phyloP scores from a whole-genome alignment of 2,888 invertebrate species.

The Leptinotarsa tumamoca region DNA sequence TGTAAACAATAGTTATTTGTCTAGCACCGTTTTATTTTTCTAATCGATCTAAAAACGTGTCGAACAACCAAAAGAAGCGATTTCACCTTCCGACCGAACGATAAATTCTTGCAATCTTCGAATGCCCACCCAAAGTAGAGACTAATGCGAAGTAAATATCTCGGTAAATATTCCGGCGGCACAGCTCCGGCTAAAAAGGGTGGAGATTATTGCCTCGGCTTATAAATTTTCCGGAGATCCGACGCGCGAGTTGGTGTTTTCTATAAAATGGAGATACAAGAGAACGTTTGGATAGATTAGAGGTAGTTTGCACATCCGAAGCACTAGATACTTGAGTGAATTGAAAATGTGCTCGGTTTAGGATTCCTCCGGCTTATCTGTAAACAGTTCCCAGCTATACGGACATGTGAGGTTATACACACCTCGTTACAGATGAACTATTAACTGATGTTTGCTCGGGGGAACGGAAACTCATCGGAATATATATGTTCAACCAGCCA shows the following conservation, averaged over 20 bases:
- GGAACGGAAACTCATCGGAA: neutral
- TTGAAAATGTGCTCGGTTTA: slow-evolving; percentile 11
- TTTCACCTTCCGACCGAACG: slow-evolving; percentile 5
- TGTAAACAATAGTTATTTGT: neutral
- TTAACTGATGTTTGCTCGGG: slow-evolving; percentile 4
- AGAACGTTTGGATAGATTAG: slow-evolving; percentile 14
- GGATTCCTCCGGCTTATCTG: slow-evolving; percentile 7
- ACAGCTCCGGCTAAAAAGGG: neutral
- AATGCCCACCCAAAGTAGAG: neutral
- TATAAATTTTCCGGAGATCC: slow-evolving; percentile 10
- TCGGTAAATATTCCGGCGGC: slow-evolving; percentile 11
- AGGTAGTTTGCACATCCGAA: slow-evolving; percentile 14
- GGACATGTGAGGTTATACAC: slow-evolving; percentile 4
- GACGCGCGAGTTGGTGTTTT: slow-evolving; percentile 13
- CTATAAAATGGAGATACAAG: slow-evolving; percentile 21
- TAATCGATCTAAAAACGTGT: neutral
- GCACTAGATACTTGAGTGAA: slow-evolving; percentile 3
- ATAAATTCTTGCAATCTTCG: slow-evolving; percentile 7
- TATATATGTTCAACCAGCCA: neutral
- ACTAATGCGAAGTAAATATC: slow-evolving; percentile 13
- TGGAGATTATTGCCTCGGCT: slow-evolving; percentile 9
- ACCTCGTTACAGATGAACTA: slow-evolving; percentile 3
- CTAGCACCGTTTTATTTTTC: neutral
- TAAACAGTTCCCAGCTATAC: slow-evolving; percentile 3
- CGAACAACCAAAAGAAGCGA: slow-evolving; percentile 1